phyloP scores from a whole-genome alignment of 1,140 invertebrate species.

The Bombus huntii region DNA sequence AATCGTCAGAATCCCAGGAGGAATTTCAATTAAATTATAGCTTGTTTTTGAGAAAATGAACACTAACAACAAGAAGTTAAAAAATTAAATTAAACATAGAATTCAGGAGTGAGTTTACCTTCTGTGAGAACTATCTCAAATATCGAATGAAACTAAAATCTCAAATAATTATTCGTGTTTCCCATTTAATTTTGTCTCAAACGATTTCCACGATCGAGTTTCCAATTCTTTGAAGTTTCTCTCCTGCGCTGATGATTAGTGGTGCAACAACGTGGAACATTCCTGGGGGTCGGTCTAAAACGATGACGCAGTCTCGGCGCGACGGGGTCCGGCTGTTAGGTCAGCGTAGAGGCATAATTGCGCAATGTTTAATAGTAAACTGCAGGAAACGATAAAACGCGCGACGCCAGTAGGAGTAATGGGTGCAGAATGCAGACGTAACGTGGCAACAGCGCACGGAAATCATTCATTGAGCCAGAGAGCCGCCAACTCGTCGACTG shows the following conservation, averaged over 20 bases:
- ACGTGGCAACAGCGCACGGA: conserved; percentile 78
- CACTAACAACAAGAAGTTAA: no score
- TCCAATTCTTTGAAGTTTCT: neutral
- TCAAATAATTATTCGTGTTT: no score
- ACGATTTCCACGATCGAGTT: no score
- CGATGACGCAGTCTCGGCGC: conserved; percentile 35
- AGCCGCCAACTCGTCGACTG: conserved; percentile 39
- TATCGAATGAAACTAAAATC: no score
- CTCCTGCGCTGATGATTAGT: neutral
- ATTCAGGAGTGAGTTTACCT: no score
- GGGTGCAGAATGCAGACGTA: conserved; percentile 69
- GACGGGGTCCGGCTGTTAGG: conserved; percentile 28
- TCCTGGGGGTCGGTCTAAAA: neutral
- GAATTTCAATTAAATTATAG: no score
- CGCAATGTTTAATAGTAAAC: conserved; percentile 46
- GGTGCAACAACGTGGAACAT: neutral
- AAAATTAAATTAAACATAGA: no score
- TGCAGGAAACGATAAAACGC: conserved; percentile 57
- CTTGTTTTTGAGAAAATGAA: no score
- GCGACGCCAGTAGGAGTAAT: conserved; percentile 56
- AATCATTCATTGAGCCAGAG: conserved; percentile 81
- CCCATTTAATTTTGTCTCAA: no score
- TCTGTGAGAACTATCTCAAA: no score
- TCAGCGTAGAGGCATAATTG: conserved; percentile 47
- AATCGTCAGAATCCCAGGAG: no score